Percentiles rank a stretch among this genome's conserved stretches.
phyloP scores from a whole-genome alignment of 2,797 vertebrate genomes.

The Echeneis naucrates region DNA sequence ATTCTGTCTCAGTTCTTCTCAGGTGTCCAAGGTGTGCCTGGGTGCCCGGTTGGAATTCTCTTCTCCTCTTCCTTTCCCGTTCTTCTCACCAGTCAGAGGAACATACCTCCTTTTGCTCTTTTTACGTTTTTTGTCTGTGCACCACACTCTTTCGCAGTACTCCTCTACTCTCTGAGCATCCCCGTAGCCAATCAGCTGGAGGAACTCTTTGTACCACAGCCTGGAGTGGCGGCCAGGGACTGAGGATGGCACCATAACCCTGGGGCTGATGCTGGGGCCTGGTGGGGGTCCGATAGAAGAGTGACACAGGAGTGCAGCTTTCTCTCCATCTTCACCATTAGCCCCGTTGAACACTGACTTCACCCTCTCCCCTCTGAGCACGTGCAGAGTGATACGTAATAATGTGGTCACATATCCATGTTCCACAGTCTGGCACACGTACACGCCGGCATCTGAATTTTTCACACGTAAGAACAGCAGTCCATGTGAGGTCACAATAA shows the following conservation, averaged over 20 bases:
- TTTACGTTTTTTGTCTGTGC: slow-evolving; percentile 93
- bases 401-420: slow-evolving; percentile 93
- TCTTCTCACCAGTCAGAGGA: slow-evolving; percentile 85
- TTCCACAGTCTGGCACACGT: slow-evolving; percentile 95
- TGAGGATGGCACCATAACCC: slow-evolving; percentile 66
- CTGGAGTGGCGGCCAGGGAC: slow-evolving; percentile 84
- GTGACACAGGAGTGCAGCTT: slow-evolving; percentile 59
- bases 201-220: slow-evolving; percentile 96
- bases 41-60: slow-evolving; percentile 89
- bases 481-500: slow-evolving; percentile 92
- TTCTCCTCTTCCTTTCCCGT: slow-evolving; percentile 79
- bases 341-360: slow-evolving; percentile 85
- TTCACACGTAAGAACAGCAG: slow-evolving; percentile 90
- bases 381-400: slow-evolving; percentile 88
- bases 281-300: slow-evolving; percentile 17
- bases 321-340: slow-evolving; percentile 42
- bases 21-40: slow-evolving; percentile 88
- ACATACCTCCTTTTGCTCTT: slow-evolving; percentile 91
- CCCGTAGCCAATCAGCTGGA: slow-evolving; percentile 95
- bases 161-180: slow-evolving; percentile 95
- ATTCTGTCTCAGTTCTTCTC: slow-evolving; percentile 68
- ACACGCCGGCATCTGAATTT: slow-evolving; percentile 89
- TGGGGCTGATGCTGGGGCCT: slow-evolving; percentile 63
- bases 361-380: slow-evolving; percentile 89
- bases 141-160: slow-evolving; percentile 98